Percentiles rank a stretch among this genome's conserved stretches.
Evolutionary conservation across 2,888 invertebrate species (phyloP).

Genomic region (Lasius platythorax): DNA sequence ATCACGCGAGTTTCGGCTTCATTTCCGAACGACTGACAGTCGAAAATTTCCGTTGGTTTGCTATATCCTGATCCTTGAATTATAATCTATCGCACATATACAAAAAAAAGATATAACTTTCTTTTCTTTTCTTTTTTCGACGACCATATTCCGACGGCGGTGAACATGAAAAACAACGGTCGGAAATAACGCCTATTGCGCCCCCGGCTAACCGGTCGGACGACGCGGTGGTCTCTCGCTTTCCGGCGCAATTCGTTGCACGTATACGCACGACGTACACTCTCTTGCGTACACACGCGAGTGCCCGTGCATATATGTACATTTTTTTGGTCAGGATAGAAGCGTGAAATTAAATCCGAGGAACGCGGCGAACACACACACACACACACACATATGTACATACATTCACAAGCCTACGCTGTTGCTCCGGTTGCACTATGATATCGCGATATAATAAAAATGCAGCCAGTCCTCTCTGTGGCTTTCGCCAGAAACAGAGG

Average conservation of each 20-base stretch:
- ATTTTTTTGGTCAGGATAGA: slow-evolving; percentile 47
- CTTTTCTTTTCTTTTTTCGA: slow-evolving; percentile 7
- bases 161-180: slow-evolving; percentile 44
- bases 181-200: slow-evolving; percentile 48
- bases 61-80: slow-evolving; percentile 33
- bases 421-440: slow-evolving; percentile 37
- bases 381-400: not conserved
- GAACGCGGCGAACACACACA: slow-evolving; percentile 22
- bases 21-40: not conserved
- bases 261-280: slow-evolving; percentile 33
- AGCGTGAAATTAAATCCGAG: slow-evolving; percentile 70
- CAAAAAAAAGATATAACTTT: not conserved
- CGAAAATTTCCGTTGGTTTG: not conserved
- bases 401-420: slow-evolving; percentile 23
- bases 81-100: slow-evolving; percentile 37
- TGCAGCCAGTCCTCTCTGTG: slow-evolving; percentile 21
- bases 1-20: not conserved
- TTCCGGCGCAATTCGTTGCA: slow-evolving; percentile 59
- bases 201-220: slow-evolving; percentile 33
- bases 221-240: slow-evolving; percentile 44
- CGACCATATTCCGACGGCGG: not conserved
- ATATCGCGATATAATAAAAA: slow-evolving; percentile 56
- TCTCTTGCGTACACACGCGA: not conserved
- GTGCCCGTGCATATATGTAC: not conserved
- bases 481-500: slow-evolving; percentile 13